Conservation (phyloP, 2,113 vertebrate genomes). For the Cettia cetti region DNA sequence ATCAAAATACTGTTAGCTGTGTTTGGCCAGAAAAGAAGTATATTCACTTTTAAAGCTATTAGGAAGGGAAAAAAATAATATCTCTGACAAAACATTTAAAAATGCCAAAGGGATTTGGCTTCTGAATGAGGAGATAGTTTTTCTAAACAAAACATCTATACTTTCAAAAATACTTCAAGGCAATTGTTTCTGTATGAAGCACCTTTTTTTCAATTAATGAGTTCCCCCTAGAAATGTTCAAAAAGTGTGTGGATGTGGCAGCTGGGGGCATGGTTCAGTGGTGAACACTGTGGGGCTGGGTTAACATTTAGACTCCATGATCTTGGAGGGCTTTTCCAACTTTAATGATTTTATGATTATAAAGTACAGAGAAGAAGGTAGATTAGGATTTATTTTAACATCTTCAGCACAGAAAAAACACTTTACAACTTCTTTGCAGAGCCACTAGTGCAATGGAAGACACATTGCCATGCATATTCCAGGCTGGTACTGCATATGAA, state of each 20-base stretch:
- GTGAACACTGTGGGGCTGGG: accelerated
- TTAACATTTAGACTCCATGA: background rate
- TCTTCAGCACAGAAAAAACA: background rate
- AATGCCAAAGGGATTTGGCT: background rate
- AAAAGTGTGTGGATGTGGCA: background rate
- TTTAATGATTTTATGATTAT: background rate
- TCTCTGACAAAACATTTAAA: background rate
- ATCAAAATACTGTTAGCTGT: background rate
- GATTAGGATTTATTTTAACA: background rate
- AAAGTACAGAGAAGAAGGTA: background rate
- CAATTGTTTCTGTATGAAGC: background rate
- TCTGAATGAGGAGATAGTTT: background rate
- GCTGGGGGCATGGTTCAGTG: accelerated
- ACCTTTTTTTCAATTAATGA: background rate
- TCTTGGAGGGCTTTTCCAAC: background rate
- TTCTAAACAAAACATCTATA: background rate
- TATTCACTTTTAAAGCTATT: background rate
- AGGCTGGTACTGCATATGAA: background rate
- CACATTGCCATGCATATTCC: background rate
- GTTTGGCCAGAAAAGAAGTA: background rate
- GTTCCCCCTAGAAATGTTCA: background rate
- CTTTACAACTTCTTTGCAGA: background rate
- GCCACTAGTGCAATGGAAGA: background rate
- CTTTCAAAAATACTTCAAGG: background rate
- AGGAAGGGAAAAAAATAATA: background rate